Evolutionary conservation across 2,113 vertebrate genomes (phyloP).

Genomic region (Stomatorhinus ivindoensis): DNA sequence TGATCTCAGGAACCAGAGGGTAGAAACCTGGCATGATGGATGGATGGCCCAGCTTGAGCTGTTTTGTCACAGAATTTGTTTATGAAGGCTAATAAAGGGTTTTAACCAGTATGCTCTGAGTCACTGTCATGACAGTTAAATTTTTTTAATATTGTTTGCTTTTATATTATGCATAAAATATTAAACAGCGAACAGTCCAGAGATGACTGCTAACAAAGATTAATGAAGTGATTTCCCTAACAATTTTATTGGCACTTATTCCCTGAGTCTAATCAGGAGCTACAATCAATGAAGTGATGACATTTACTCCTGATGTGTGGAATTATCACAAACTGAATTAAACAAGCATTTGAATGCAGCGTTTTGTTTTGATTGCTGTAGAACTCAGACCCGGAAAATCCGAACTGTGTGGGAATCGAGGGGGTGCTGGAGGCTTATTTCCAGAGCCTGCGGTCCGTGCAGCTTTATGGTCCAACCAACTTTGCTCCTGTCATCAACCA

Average conservation of each 20-base stretch:
- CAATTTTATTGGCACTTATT: not conserved
- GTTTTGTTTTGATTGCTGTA: conserved; percentile 12
- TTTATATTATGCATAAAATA: not conserved
- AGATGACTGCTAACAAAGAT: not conserved
- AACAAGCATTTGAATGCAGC: not conserved
- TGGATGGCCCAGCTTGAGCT: not conserved
- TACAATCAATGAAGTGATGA: not conserved
- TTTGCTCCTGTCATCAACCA: conserved; percentile 89
- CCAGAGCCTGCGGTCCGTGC: conserved; percentile 80
- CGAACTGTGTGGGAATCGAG: conserved; percentile 75
- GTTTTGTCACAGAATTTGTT: not conserved
- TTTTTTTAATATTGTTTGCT: not conserved
- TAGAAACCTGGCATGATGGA: not conserved
- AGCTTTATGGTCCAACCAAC: conserved; percentile 89
- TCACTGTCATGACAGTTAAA: not conserved
- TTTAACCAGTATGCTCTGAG: not conserved
- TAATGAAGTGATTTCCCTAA: not conserved
- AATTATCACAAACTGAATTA: not conserved
- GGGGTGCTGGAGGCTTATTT: conserved; percentile 87
- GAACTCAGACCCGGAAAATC: conserved; percentile 71
- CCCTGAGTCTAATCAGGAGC: not conserved
- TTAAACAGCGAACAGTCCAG: not conserved
- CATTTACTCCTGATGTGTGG: not conserved
- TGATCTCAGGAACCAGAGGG: not conserved
- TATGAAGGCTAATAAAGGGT: not conserved